These are phyloP conservation scores for Hyperoplus lanceolatus DNA, from an alignment of 2,797 vertebrate genomes.

Conservation along the genomic window DNA sequence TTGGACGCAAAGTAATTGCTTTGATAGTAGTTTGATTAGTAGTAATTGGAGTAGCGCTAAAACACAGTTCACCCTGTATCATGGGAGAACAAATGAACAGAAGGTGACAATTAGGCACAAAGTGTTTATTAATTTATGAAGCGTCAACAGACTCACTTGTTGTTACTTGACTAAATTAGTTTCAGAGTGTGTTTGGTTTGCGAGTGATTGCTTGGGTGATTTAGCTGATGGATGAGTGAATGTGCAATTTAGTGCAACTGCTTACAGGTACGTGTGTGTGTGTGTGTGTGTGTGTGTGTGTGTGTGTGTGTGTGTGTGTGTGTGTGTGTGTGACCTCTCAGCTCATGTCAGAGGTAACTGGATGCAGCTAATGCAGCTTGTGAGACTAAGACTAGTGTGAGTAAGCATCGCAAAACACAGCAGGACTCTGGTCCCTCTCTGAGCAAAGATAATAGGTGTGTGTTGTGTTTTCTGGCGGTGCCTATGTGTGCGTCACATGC, in stretches of 20 bases:
- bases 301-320: no score
- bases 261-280: conserved; percentile 24
- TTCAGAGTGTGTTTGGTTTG: conserved; percentile 51
- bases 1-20: conserved; percentile 74
- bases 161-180: conserved; percentile 61
- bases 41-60: conserved; percentile 67
- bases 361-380: conserved; percentile 25
- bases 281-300: no score
- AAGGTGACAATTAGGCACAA: conserved; percentile 62
- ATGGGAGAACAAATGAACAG: conserved; percentile 61
- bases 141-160: conserved; percentile 52
- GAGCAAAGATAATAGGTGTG: conserved; percentile 79
- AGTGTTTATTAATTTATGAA: conserved; percentile 58
- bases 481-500: conserved; percentile 75
- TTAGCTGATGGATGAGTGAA: conserved; percentile 36
- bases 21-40: no score
- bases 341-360: conserved; percentile 52
- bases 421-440: conserved; percentile 58
- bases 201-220: conserved; percentile 38
- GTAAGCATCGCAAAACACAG: conserved; percentile 45
- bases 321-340: conserved; percentile 38
- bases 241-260: conserved; percentile 16
- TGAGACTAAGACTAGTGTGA: conserved; percentile 35
- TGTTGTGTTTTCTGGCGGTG: conserved; percentile 71
- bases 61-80: conserved; percentile 51